Percentiles rank a stretch among this genome's conserved stretches.
These are phyloP conservation scores for Calephelis virginiensis DNA, from an alignment of 1,140 invertebrate species.

Conservation along the genomic window DNA sequence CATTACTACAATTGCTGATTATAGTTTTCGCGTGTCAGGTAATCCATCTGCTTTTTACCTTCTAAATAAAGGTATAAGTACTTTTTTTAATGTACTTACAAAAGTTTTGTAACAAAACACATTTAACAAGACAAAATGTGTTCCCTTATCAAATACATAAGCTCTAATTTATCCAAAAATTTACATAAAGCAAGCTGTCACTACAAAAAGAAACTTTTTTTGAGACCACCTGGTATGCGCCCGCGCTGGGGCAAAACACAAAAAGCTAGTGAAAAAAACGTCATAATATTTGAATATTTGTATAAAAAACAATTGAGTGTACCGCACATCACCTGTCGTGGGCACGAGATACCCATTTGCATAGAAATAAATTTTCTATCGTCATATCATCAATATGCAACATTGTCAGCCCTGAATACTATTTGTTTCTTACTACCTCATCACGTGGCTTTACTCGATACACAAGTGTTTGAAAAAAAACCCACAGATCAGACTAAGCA, in stretches of 20 bases:
- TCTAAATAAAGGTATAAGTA: no score
- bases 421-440: background rate
- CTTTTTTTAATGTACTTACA: no score
- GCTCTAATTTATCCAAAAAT: slow-evolving; percentile 27
- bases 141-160: background rate
- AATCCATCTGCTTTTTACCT: no score
- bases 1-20: no score
- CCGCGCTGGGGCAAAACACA: slow-evolving; percentile 53
- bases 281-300: slow-evolving; percentile 77
- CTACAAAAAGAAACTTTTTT: slow-evolving; percentile 55
- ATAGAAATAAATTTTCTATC: slow-evolving; percentile 53
- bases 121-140: no score
- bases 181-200: slow-evolving; percentile 58
- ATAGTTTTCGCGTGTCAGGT: no score
- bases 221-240: slow-evolving; percentile 70
- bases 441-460: no score
- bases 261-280: slow-evolving; percentile 65
- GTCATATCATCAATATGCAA: slow-evolving; percentile 29
- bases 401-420: slow-evolving; percentile 21
- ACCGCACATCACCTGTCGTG: slow-evolving; percentile 73
- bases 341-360: slow-evolving; percentile 72
- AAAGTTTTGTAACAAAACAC: no score
- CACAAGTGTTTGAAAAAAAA: no score
- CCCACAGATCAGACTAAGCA: no score
- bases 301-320: slow-evolving; percentile 75